Evolutionary conservation across 92 coral and sea anemone species (phyloP).

Genomic region (Muricea muricata): DNA sequence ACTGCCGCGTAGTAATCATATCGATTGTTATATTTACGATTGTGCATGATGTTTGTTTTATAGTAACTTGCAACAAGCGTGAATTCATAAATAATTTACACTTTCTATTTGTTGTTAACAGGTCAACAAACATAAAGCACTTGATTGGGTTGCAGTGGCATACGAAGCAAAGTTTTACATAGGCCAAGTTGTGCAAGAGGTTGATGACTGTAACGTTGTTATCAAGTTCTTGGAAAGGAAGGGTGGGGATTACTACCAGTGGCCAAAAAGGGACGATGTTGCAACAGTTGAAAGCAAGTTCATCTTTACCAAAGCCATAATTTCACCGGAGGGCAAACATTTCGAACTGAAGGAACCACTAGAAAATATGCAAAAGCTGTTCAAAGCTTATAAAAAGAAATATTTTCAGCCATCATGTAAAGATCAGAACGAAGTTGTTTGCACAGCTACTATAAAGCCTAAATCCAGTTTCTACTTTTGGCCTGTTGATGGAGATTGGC

Average conservation of each 20-base stretch:
- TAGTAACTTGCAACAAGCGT: too few relatives aligned
- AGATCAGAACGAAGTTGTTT: background rate
- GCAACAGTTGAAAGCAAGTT: background rate
- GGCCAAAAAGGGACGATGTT: conserved; percentile 9
- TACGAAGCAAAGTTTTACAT: background rate
- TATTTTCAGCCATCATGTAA: background rate
- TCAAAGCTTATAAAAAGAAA: background rate
- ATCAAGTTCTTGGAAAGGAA: background rate
- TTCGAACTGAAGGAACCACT: background rate
- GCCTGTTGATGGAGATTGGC: background rate
- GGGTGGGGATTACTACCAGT: background rate
- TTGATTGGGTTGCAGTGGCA: background rate
- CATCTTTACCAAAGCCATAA: background rate
- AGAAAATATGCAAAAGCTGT: background rate
- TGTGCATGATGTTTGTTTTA: too few relatives aligned
- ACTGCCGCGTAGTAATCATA: too few relatives aligned
- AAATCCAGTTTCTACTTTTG: background rate
- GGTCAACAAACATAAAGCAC: background rate
- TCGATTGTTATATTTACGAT: too few relatives aligned
- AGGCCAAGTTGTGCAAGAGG: background rate
- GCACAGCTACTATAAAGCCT: background rate
- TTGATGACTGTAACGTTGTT: background rate
- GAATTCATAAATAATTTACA: too few relatives aligned
- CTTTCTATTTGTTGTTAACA: too few relatives aligned
- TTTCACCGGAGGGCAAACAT: background rate